Base-by-base conservation (phyloP, 2,888 invertebrate genomes). In the Prenolepis imparis region DNA sequence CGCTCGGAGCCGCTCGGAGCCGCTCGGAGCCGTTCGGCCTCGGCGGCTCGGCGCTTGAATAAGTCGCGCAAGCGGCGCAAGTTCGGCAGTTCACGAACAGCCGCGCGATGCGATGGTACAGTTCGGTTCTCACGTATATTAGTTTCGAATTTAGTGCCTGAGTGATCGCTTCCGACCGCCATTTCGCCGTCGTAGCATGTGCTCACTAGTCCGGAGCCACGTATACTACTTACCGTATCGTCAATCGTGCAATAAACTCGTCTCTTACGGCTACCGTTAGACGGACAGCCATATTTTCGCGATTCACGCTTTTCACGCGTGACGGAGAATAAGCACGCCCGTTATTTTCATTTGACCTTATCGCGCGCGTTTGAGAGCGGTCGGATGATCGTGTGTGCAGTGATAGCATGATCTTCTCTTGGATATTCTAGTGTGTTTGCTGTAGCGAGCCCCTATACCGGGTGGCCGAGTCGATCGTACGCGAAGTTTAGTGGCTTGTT, bases 231-330 rank as follows among this genome's bases (percentile, higher is more conserved):
- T 92, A 89, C 91, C 90, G 87, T 91, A 93, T 85, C 92, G 92
- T 83, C 93, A 93, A 89, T 91, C 92, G 82, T 92, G 92, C 86
- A 91, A 92, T 91, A 93, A 93, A 90, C 92, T 93, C 87, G 93
- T 92, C 84, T 92, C 93, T 63, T 93, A 93, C 93, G 94, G 93
- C 90, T 94, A 94, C 91, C 93, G 94, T 92, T 94, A 94, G 92
- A 88, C 64, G 3, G 1, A 12, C 28, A 44, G 61, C 18, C 52
- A 28, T 68, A 66, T 55, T 39, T 24, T 39, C 24, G 39, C 64
- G 41, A 70, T n/a, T 66, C 24, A 36, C 68, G n/a, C 24, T 39
- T 39, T 57, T 55, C 52, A 4, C 63, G 28, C 18, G 52, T 63
- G 63, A 70, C 18, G 24, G 15, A 52, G 36, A 24, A 32, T 21